A percentile compares a stretch with the other conserved stretches of the same genome.
phyloP scores from a whole-genome alignment of 1,140 invertebrate genomes.

The Bombus huntii region DNA sequence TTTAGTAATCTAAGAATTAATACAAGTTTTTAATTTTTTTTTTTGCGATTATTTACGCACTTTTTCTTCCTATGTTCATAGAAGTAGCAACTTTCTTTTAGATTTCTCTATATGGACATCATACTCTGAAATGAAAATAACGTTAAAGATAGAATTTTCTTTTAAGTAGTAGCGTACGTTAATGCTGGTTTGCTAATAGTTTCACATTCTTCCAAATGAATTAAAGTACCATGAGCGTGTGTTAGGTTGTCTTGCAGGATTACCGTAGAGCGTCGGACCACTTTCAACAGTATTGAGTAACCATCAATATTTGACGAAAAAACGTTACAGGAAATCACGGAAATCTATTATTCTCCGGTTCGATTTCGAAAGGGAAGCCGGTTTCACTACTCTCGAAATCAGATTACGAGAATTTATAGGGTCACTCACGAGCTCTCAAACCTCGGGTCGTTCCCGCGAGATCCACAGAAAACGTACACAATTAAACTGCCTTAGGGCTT shows the following conservation, averaged over 20 bases:
- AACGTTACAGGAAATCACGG: constrained; percentile 39
- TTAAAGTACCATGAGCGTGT: not conserved
- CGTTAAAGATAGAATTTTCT: too few species aligned
- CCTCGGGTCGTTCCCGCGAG: constrained; percentile 28
- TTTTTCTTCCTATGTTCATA: too few species aligned
- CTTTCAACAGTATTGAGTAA: not conserved
- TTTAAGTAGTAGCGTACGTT: too few species aligned
- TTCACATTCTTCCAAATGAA: not conserved
- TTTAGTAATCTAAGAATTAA: too few species aligned
- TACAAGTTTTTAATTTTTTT: too few species aligned
- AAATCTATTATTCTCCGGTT: constrained; percentile 62
- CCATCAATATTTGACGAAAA: constrained; percentile 24
- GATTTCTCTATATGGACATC: too few species aligned
- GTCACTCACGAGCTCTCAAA: constrained; percentile 61
- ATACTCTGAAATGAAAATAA: too few species aligned
- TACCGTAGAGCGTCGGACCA: not conserved
- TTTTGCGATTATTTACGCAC: too few species aligned
- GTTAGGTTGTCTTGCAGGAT: not conserved
- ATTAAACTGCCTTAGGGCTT: constrained; percentile 54
- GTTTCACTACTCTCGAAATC: constrained; percentile 69
- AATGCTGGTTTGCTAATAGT: not conserved
- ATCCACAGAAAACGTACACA: constrained; percentile 52
- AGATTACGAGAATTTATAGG: constrained; percentile 76
- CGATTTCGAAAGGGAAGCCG: constrained; percentile 60
- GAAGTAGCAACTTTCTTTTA: too few species aligned